Evolutionary conservation across 2,888 invertebrate species (phyloP), one percentile per base, ranked within the genome.

Genomic region (Xylocampa areola): DNA sequence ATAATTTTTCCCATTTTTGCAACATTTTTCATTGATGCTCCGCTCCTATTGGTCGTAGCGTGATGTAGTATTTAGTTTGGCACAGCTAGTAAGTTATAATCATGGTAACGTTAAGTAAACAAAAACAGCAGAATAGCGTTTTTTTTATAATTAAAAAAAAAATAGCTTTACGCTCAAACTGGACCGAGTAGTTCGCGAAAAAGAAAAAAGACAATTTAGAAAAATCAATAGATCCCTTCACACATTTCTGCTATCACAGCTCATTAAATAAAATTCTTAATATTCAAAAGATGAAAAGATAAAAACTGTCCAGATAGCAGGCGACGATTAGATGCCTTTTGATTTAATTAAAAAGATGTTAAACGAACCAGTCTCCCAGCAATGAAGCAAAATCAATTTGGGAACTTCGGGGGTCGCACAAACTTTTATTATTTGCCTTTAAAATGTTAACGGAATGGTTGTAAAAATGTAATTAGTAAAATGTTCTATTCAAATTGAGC

Each of bases 291-390:
- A 68, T 75, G 64, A 76, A 73, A 53, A 61, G 69, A 79, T 79
- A 77, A 78, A 79, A 77, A 67, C 44, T 63, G 63, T 37, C 53
- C 40, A 64, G 72, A 65, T 68, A 68, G 66, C 68, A 72, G 55
- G 58, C 68, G 67, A 51, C 85, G 86, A 88, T 86, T 88, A 87
- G 85, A 73, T 73, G 73, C 55, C 73, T 80, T 79, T 82, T 86
- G 81, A 86, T 90, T 91, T 88, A 91, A 91, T 91, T 91, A 88
- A 89, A 90, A 90, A 88, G 82, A 90, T 87, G 89, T 89, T 88
- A 85, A 88, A 85, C 86, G 89, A 88, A 83, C 84, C 86, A 80
- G 73, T 73, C 82, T 72, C 79, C 68, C 66, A 79, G 80, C 77
- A 78, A 80, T 80, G 82, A 77, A 76, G 79, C 80, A 77, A 82